Percentiles rank a stretch among this genome's conserved stretches.
Evolutionary conservation across 2,113 vertebrate species (phyloP).

Genomic region (Sprattus sprattus): DNA sequence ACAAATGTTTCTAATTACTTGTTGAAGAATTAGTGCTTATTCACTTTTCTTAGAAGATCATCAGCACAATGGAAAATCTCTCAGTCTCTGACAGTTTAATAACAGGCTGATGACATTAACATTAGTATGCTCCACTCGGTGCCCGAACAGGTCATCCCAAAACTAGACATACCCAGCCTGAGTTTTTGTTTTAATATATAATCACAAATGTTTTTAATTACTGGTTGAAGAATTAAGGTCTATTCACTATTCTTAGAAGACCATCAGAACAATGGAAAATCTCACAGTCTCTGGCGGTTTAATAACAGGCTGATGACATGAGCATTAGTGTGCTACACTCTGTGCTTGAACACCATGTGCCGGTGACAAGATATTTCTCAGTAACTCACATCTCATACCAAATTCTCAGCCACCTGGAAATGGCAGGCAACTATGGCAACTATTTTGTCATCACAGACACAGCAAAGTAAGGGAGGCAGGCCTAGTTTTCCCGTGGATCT

Average conservation of each 20-base stretch:
- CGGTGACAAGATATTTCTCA: background rate
- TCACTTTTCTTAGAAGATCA: background rate
- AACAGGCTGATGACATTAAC: background rate
- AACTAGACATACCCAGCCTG: background rate
- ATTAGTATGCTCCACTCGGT: background rate
- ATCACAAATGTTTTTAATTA: background rate
- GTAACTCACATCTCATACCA: background rate
- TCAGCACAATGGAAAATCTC: background rate
- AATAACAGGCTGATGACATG: background rate
- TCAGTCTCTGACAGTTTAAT: background rate
- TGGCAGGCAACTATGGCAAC: background rate
- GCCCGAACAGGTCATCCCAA: background rate
- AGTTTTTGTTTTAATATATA: background rate
- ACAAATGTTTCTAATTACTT: background rate
- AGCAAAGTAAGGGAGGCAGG: background rate
- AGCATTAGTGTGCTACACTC: background rate
- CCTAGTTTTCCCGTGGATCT: background rate
- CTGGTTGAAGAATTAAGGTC: background rate
- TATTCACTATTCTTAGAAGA: background rate
- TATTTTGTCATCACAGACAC: background rate
- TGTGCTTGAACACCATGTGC: background rate
- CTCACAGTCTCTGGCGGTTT: background rate
- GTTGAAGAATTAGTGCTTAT: background rate
- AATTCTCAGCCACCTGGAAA: background rate
- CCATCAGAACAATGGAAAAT: background rate